Evolutionary conservation across 1,140 invertebrate genomes (phyloP).

Genomic region (Dendroctonus ponderosae): DNA sequence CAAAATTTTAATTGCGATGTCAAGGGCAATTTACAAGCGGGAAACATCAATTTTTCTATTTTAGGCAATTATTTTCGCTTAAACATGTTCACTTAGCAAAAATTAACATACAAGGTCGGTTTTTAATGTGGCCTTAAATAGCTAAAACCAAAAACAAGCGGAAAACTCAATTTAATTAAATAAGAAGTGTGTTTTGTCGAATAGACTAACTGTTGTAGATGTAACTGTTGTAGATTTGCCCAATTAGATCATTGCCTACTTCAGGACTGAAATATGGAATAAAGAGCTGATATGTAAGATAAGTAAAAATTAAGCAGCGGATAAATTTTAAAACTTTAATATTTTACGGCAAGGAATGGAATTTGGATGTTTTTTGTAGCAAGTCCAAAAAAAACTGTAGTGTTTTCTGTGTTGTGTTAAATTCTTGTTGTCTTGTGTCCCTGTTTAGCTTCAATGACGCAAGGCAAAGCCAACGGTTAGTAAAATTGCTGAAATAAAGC

Average conservation of each 20-base stretch:
- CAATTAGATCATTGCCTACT: too few relatives aligned
- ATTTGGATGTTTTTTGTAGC: too few relatives aligned
- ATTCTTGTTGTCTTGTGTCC: too few relatives aligned
- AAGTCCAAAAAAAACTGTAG: too few relatives aligned
- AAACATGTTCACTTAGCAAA: background rate
- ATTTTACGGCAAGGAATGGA: too few relatives aligned
- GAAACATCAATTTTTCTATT: conserved; percentile 7
- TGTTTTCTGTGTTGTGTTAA: too few relatives aligned
- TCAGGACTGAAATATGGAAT: too few relatives aligned
- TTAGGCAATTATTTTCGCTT: background rate
- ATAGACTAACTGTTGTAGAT: background rate
- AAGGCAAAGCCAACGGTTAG: background rate
- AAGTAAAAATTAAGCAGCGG: too few relatives aligned
- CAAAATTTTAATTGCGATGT: conserved; percentile 14
- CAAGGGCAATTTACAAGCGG: conserved; percentile 8
- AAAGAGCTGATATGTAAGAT: too few relatives aligned
- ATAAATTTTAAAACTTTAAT: too few relatives aligned
- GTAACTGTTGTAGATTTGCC: background rate
- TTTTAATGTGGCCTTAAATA: background rate
- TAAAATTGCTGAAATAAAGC: background rate
- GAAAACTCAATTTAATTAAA: background rate
- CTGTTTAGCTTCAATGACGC: background rate
- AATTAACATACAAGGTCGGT: background rate
- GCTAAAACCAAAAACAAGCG: background rate
- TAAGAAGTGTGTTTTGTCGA: background rate